Percentiles rank a stretch among this genome's conserved stretches.
phyloP scores from a whole-genome alignment of 2,797 vertebrate species.

The Okamejei kenojei region DNA sequence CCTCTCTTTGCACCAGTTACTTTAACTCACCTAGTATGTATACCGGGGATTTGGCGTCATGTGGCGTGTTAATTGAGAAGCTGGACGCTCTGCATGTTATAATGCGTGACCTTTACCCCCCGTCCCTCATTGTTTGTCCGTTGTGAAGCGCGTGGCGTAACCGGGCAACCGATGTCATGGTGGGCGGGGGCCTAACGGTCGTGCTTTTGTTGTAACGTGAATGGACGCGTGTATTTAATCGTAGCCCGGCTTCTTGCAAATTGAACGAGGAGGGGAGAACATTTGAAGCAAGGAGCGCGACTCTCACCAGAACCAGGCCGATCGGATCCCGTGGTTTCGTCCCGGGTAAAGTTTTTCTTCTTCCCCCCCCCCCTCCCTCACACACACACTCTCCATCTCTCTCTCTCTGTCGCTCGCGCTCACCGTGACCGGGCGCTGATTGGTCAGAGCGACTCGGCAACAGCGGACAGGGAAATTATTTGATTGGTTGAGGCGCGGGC shows the following conservation, averaged over 20 bases:
- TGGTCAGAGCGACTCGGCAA: neutral
- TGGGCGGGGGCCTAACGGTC: neutral
- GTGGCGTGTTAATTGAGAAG: neutral
- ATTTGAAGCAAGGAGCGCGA: no score
- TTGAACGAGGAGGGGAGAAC: neutral
- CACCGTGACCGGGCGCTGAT: neutral
- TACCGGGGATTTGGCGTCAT: neutral
- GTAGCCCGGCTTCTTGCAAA: neutral
- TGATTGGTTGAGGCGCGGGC: neutral
- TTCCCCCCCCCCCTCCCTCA: no score
- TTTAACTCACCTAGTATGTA: neutral
- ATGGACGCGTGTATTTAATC: neutral
- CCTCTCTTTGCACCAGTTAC: neutral
- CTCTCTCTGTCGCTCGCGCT: no score
- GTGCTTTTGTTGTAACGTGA: neutral
- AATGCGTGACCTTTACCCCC: neutral
- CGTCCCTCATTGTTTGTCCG: neutral
- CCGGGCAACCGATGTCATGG: neutral
- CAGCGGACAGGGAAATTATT: neutral
- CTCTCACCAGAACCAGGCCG: no score
- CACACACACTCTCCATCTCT: no score
- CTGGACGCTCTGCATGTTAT: neutral
- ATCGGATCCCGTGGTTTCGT: no score
- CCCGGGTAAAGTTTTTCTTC: no score
- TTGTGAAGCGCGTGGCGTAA: slow-evolving; percentile 8